Percentiles rank a stretch among this genome's conserved stretches.
Evolutionary conservation across 2,113 vertebrate species (phyloP).

Genomic region (Coptodon rendalli): DNA sequence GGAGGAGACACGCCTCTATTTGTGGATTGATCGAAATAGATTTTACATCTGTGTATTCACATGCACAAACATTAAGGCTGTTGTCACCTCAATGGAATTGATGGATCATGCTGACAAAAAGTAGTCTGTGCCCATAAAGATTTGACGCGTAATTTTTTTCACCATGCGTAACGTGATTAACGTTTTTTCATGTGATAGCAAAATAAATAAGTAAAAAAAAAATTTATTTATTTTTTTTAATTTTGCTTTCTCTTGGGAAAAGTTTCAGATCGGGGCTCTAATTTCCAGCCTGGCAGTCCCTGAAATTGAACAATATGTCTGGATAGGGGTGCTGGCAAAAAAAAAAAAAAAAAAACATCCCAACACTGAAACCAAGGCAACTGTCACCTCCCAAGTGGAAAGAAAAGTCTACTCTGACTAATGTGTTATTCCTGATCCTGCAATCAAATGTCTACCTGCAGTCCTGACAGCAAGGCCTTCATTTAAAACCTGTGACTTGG

Average conservation of each 20-base stretch:
- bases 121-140: neutral
- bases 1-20: constrained; percentile 14
- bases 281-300: neutral
- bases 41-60: neutral
- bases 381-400: neutral
- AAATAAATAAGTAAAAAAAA: neutral
- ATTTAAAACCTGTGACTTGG: neutral
- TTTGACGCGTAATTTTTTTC: neutral
- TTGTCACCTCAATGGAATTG: neutral
- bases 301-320: neutral
- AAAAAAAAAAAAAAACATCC: neutral
- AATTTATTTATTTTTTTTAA: neutral
- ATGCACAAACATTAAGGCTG: neutral
- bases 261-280: neutral
- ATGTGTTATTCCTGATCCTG: neutral
- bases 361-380: neutral
- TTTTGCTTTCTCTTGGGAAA: neutral
- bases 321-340: neutral
- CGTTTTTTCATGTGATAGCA: constrained; percentile 7
- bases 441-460: neutral
- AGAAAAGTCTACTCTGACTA: neutral
- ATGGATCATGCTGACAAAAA: neutral
- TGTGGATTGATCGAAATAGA: neutral
- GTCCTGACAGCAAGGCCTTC: neutral
- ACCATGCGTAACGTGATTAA: neutral